Evolutionary conservation across 1,140 invertebrate species (phyloP), one percentile per base, ranked within the genome.

Genomic region (Frieseomelitta varia): DNA sequence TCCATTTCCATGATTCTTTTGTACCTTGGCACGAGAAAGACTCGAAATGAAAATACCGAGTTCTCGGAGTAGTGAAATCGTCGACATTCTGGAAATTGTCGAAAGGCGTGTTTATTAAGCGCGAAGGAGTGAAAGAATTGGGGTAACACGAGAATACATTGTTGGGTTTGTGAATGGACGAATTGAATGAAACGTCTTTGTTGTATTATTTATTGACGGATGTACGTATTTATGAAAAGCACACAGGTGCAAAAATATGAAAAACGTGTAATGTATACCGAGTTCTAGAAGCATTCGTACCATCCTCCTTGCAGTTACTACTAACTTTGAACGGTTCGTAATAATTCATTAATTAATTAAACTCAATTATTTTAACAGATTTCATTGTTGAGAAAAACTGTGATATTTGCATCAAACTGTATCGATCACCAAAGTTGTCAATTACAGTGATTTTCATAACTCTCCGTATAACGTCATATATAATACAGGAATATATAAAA

Each of bases 51-150:
- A 61, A 47, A 51, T 56, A 30, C 34, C 34, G 39, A 85, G 86
- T 87, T 90, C 91, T 88, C 86, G 81, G 83, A 86, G 88, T 89
- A 91, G 91, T 91, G 86, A 88, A 87, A 91, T 87, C 79, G 73
- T 76, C 87, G 89, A 88, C 90, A 79, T 84, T 83, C 79, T 72
- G 69, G 78, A 89, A 84, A 85, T 87, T 65, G 68, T 85, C 65
- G 58, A 61, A 30, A 8, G 67, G 39, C 51, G 21, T 30, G 47
- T 73, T 68, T 51, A 61, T 51, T 19, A 14, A 17, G 34, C 47
- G 53, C 24, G 24, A 58, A 76, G 1, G 30, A 53, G 53, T 19
- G 24, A 53, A 11, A 19, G 30, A n/a, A 61, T 72, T 17, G 79
- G 12, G 21, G 2, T 69, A 30, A 17, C 24, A 1, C 12, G 15